Conservation (phyloP, 2,888 invertebrate genomes). For the Cistogaster globosa region DNA sequence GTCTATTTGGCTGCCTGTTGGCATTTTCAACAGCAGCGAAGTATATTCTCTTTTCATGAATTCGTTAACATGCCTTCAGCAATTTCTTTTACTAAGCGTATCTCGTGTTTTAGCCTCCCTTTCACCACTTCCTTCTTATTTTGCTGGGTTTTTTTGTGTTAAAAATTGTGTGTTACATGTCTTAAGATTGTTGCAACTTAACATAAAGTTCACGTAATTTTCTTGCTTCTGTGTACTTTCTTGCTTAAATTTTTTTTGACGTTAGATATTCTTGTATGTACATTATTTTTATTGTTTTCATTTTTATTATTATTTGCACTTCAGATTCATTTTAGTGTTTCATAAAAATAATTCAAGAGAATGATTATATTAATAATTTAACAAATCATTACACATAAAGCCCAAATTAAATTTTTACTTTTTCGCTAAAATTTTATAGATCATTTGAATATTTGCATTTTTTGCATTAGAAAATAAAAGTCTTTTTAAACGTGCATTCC, state of each 20-base stretch:
- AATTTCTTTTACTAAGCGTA: background rate
- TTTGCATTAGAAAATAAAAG: no score
- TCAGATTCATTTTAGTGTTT: no score
- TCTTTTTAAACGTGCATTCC: no score
- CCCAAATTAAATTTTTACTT: no score
- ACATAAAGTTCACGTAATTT: constrained; percentile 34
- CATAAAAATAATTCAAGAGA: background rate
- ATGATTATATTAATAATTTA: background rate
- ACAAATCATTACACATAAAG: no score
- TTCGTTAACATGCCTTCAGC: constrained; percentile 17
- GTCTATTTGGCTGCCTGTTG: background rate
- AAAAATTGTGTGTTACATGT: background rate
- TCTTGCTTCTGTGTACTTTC: constrained; percentile 18
- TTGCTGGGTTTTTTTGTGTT: background rate
- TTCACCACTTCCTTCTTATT: background rate
- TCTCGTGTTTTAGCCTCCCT: background rate
- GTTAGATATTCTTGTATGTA: background rate
- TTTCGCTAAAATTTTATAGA: no score
- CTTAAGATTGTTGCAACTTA: constrained; percentile 26
- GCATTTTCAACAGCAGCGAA: background rate
- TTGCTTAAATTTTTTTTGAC: constrained; percentile 2
- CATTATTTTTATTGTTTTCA: background rate
- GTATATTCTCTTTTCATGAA: background rate
- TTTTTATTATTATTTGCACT: background rate
- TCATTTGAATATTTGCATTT: no score